Evolutionary conservation across 2,797 vertebrate species (phyloP), one percentile per base, ranked within the genome.

Genomic region (Nothura maculosa): DNA sequence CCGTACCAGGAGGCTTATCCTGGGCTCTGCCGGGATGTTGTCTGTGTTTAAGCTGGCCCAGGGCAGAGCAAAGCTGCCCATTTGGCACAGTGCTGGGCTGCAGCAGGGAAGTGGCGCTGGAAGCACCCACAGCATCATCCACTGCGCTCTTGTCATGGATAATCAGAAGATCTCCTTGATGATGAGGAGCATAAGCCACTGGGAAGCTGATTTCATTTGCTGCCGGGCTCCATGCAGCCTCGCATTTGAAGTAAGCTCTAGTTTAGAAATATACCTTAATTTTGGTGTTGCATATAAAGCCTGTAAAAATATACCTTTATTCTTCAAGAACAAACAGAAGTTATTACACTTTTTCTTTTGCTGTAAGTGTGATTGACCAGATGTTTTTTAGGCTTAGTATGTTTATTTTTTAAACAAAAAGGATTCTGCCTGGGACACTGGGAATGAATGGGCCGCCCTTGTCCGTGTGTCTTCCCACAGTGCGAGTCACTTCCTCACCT

Each of bases 361-460:
- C 96, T 97, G 96, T 98, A 97, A 97, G 97, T 96, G 96, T 97
- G 97, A 98, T 97, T 96, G 96, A 80, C 96, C 98, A 98, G 97
- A 97, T 98, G 97, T 97, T 96, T 97, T 96, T 97, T 93, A 96
- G 96, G 86, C 94, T 97, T 94, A 85, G 95, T 96, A 69, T 64
- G 94, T 91, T 58, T 76, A 40, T 95, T 97, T 91, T 86, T 93
- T 22, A 48, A 48, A 22, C 94, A 95, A 64, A 97, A 96, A 83
- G 63, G 87, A 34, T 97, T 89, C 96, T 74, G 81, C 86, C 83
- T 61, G 76, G 91, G 85, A 19, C 42, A 9, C 28, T 25, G 81
- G 17, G 34, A 47, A 27, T 1, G 61, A 72, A 2, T 67, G n/a
- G 7, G 18, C 34, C 34, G 4, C 69, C 43, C 19, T 45, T 67